Evolutionary conservation across 2,888 invertebrate species (phyloP).

Genomic region (Pharmacophagus antenor): DNA sequence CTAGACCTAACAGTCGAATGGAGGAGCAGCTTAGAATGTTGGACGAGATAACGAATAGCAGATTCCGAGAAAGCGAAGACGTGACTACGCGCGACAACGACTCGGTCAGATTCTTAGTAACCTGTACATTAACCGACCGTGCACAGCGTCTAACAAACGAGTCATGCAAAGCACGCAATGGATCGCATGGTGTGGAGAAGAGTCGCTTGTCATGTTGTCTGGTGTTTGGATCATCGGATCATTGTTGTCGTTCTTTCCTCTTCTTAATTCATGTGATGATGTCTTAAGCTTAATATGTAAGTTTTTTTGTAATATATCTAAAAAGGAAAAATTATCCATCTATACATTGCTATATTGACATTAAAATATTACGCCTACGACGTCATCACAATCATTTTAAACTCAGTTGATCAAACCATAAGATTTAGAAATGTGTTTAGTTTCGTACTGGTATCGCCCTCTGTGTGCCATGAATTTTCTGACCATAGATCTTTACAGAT

Average conservation of each 20-base stretch:
- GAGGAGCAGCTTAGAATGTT: conserved; percentile 67
- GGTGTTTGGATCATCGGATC: conserved; percentile 33
- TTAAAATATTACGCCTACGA: conserved; percentile 26
- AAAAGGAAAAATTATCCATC: no score
- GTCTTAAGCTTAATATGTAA: conserved; percentile 30
- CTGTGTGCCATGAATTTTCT: conserved; percentile 30
- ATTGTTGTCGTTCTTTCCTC: conserved; percentile 35
- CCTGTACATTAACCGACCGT: conserved; percentile 40
- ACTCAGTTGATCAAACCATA: conserved; percentile 33
- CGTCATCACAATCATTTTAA: conserved; percentile 38
- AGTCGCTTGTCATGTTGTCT: conserved; percentile 38
- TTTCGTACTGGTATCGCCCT: conserved; percentile 33
- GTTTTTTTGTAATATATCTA: not conserved
- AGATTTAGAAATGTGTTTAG: conserved; percentile 44
- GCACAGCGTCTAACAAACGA: conserved; percentile 39
- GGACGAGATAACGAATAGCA: conserved; percentile 61
- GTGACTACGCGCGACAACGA: conserved; percentile 55
- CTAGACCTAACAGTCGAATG: conserved; percentile 61
- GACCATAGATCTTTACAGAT: conserved; percentile 25
- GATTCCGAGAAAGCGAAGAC: conserved; percentile 62
- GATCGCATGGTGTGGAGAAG: conserved; percentile 42
- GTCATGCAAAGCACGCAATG: conserved; percentile 40
- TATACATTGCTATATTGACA: no score
- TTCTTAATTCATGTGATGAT: conserved; percentile 35
- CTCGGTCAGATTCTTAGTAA: conserved; percentile 64